Conservation (phyloP, 2,888 invertebrate species). For the Acleris literana region DNA sequence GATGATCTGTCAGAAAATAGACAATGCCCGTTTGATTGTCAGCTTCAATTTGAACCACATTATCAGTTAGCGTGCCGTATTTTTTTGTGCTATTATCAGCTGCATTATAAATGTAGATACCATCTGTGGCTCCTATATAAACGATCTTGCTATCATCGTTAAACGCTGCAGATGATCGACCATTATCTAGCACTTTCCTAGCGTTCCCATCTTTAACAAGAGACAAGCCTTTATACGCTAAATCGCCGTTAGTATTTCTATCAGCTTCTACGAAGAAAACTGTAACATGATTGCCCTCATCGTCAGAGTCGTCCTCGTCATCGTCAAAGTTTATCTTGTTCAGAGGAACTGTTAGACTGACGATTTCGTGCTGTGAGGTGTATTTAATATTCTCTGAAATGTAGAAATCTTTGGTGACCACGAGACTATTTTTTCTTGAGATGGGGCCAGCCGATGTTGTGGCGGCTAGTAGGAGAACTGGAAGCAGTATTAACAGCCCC, state of each 20-base stretch:
- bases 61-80: constrained; percentile 18
- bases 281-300: neutral
- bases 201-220: constrained; percentile 8
- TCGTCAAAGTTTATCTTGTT: constrained; percentile 29
- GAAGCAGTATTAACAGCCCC: neutral
- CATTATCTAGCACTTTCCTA: constrained; percentile 19
- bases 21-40: constrained; percentile 21
- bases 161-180: constrained; percentile 15
- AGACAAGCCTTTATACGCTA: constrained; percentile 6
- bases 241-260: constrained; percentile 15
- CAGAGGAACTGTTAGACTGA: constrained; percentile 20
- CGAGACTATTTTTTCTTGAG: neutral
- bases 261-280: constrained; percentile 30
- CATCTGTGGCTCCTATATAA: constrained; percentile 27
- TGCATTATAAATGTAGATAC: constrained; percentile 20
- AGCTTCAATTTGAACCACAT: constrained; percentile 24
- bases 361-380: constrained; percentile 23
- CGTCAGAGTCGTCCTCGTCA: constrained; percentile 6
- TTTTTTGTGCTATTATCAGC: constrained; percentile 8
- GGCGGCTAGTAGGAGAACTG: constrained; percentile 8
- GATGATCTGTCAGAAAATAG: constrained; percentile 15
- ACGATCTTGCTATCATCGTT: constrained; percentile 22
- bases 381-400: constrained; percentile 16
- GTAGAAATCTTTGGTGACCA: constrained; percentile 15
- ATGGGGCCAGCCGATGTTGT: neutral